phyloP scores from a whole-genome alignment of 2,113 vertebrate genomes.

The Chamaea fasciata region DNA sequence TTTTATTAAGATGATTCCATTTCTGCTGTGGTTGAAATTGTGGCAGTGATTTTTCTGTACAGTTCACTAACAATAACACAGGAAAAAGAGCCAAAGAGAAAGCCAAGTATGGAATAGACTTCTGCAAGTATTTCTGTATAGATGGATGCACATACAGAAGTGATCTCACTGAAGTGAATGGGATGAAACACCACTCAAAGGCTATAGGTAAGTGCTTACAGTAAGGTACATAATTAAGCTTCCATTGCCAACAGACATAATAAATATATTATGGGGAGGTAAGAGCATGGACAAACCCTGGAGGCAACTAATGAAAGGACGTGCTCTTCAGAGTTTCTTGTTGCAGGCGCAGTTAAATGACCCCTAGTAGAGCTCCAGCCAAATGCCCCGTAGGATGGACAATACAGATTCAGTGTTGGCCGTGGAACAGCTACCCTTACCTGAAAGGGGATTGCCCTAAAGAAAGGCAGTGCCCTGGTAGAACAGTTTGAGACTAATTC shows the following conservation, averaged over 20 bases:
- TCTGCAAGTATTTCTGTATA: neutral
- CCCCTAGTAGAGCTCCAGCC: neutral
- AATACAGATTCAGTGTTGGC: rapidly evolving
- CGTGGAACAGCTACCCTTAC: neutral
- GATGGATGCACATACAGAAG: neutral
- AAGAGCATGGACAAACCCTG: neutral
- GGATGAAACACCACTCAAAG: neutral
- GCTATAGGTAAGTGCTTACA: neutral
- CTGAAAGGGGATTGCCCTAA: neutral
- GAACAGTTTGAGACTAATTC: neutral
- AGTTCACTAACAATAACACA: neutral
- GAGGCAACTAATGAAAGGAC: neutral
- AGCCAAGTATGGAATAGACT: neutral
- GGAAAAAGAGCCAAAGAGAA: neutral
- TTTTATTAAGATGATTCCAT: neutral
- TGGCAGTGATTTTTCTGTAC: neutral
- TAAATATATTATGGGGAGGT: neutral
- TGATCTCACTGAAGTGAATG: neutral
- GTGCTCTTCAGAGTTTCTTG: neutral
- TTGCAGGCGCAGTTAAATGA: neutral
- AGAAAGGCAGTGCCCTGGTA: neutral
- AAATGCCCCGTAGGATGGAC: neutral
- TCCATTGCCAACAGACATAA: neutral
- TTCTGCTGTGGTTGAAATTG: neutral
- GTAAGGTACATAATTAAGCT: neutral